Percentiles rank a stretch among this genome's conserved stretches.
Evolutionary conservation across 2,797 vertebrate species (phyloP).

Genomic region (Oryzias dopingdopingensis): DNA sequence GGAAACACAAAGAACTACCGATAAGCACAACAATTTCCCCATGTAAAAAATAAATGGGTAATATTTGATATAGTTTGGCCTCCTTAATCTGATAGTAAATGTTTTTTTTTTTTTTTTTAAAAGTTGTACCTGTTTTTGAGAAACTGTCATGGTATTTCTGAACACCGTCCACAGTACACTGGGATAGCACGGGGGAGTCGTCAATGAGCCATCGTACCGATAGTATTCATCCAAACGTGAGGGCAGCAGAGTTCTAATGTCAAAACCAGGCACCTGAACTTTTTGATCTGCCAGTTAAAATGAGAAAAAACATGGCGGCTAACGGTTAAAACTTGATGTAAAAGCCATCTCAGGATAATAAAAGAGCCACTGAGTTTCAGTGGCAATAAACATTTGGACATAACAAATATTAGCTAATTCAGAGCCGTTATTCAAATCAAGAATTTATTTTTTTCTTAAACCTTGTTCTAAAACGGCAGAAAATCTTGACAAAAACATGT

Average conservation of each 20-base stretch:
- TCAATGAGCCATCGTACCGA: conserved; percentile 92
- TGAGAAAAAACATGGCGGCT: conserved; percentile 5
- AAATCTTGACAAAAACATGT: too few relatives aligned
- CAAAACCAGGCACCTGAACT: conserved; percentile 83
- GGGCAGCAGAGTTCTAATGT: conserved; percentile 85
- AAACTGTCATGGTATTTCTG: conserved; percentile 83
- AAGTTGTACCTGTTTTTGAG: conserved; percentile 83
- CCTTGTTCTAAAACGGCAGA: too few relatives aligned
- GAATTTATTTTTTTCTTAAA: too few relatives aligned
- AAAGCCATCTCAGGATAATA: background rate
- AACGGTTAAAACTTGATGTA: background rate
- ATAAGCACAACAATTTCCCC: background rate
- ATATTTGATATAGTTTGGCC: too few relatives aligned
- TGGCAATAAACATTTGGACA: too few relatives aligned
- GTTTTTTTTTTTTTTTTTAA: background rate
- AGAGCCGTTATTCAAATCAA: too few relatives aligned
- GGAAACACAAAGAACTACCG: conserved; percentile 43
- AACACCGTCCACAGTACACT: conserved; percentile 95
- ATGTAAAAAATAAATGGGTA: background rate
- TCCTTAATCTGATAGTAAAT: background rate
- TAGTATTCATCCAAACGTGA: conserved; percentile 85
- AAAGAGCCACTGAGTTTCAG: too few relatives aligned
- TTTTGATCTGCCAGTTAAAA: conserved; percentile 78
- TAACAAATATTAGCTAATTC: too few relatives aligned
- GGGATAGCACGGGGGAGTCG: conserved; percentile 93